Conservation (phyloP, 2,888 invertebrate genomes). For the Serripes groenlandicus region DNA sequence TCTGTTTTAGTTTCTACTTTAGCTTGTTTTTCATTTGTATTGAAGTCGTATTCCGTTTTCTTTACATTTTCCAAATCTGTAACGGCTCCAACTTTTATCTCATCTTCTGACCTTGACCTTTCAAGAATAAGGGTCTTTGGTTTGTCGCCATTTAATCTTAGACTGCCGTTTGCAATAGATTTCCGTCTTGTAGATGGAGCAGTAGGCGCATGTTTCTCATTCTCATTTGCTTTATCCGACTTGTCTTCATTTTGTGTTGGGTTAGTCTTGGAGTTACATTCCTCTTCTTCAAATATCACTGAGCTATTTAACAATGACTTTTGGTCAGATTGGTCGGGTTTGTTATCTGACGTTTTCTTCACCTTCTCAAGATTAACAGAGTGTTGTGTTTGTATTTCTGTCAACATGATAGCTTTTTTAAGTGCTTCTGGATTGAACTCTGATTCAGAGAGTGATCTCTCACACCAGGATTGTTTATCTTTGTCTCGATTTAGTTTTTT, state of each 20-base stretch:
- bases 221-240: neutral
- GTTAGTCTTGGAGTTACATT: neutral
- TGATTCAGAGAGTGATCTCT: neutral
- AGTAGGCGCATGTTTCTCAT: neutral
- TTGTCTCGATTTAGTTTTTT: neutral
- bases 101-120: too few species aligned
- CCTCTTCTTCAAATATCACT: neutral
- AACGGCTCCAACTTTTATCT: too few species aligned
- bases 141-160: neutral
- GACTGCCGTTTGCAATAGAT: neutral
- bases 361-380: neutral
- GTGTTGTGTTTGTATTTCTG: neutral
- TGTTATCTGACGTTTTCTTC: neutral
- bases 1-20: neutral
- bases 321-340: neutral
- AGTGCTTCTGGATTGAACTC: neutral
- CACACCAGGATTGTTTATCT: neutral
- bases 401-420: neutral
- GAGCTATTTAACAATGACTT: neutral
- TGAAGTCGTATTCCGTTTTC: too few species aligned
- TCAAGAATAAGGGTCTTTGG: too few species aligned
- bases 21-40: neutral
- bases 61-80: too few species aligned
- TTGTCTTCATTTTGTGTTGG: neutral
- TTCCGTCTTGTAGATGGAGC: neutral